phyloP scores from a whole-genome alignment of 2,113 vertebrate species.

The Brachionichthys hirsutus region DNA sequence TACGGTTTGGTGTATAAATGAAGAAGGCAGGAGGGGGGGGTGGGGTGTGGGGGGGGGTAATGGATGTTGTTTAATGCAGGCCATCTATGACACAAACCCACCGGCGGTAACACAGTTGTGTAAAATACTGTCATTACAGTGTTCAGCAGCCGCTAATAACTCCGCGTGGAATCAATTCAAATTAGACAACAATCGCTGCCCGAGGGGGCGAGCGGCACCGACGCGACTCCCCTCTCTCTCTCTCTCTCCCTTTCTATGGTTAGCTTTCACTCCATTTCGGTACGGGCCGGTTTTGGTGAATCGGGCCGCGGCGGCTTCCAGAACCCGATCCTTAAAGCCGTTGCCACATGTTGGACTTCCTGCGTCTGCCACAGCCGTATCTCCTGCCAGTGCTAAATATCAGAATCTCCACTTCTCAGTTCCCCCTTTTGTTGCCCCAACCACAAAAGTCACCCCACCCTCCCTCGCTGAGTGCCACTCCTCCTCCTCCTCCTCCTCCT shows the following conservation, averaged over 20 bases:
- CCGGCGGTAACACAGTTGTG: background rate
- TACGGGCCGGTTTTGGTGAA: conserved; percentile 34
- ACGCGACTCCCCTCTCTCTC: background rate
- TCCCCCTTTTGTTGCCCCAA: conserved; percentile 74
- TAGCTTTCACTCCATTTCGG: conserved; percentile 35
- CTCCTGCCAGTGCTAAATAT: conserved; percentile 58
- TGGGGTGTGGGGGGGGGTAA: background rate
- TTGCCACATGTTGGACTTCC: conserved; percentile 11
- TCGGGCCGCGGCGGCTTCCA: conserved; percentile 16
- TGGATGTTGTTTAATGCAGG: background rate
- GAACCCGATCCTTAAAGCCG: conserved; percentile 15
- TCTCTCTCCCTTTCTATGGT: background rate
- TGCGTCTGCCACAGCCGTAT: conserved; percentile 20
- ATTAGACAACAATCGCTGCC: conserved; percentile 28
- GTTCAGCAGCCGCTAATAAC: conserved; percentile 22
- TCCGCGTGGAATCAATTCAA: conserved; percentile 18
- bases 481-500: conserved; percentile 23
- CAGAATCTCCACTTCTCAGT: conserved; percentile 50
- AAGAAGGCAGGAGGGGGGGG: background rate
- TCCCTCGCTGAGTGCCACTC: conserved; percentile 8
- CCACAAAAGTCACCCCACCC: conserved; percentile 72
- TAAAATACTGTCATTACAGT: background rate
- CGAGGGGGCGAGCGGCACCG: conserved; percentile 15
- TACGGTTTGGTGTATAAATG: too few relatives aligned
- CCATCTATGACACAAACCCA: conserved; percentile 9